Conservation (phyloP, 2,888 invertebrate species). For the Ectropis crepuscularia region DNA sequence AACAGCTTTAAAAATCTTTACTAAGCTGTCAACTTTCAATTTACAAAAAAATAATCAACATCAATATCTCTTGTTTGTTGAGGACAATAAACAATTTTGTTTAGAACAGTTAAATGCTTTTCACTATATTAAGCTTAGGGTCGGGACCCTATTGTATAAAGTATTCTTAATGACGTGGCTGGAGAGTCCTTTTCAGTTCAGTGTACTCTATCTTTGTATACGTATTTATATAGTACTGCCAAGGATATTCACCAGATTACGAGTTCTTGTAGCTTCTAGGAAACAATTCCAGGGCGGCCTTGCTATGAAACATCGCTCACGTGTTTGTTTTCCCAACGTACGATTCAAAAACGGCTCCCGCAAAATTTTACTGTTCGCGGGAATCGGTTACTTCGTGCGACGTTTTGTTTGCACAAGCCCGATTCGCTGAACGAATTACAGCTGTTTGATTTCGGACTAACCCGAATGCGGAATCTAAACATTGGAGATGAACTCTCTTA, state of each 20-base stretch:
- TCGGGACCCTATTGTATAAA: too few species aligned
- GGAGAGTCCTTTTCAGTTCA: too few species aligned
- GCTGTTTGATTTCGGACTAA: conserved; percentile 58
- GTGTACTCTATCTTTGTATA: too few species aligned
- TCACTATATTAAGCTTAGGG: too few species aligned
- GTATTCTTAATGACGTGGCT: too few species aligned
- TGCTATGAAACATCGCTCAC: conserved; percentile 72
- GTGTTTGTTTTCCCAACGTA: conserved; percentile 78
- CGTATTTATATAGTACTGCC: neutral
- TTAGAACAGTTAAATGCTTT: too few species aligned
- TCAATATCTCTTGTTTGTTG: too few species aligned
- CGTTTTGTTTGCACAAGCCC: conserved; percentile 72
- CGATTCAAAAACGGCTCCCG: conserved; percentile 74
- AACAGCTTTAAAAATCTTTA: too few species aligned
- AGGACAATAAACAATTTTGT: too few species aligned
- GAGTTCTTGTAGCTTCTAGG: conserved; percentile 59
- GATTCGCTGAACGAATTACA: conserved; percentile 70
- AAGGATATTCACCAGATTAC: conserved; percentile 59
- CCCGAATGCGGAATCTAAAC: conserved; percentile 54
- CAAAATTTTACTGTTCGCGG: conserved; percentile 71
- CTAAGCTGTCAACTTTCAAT: too few species aligned
- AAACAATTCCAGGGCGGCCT: conserved; percentile 71
- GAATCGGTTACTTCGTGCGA: conserved; percentile 64
- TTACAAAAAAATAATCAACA: too few species aligned
- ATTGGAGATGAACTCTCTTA: conserved; percentile 50